Evolutionary conservation across 2,113 vertebrate genomes (phyloP).

Genomic region (Hippocampus barbouri): DNA sequence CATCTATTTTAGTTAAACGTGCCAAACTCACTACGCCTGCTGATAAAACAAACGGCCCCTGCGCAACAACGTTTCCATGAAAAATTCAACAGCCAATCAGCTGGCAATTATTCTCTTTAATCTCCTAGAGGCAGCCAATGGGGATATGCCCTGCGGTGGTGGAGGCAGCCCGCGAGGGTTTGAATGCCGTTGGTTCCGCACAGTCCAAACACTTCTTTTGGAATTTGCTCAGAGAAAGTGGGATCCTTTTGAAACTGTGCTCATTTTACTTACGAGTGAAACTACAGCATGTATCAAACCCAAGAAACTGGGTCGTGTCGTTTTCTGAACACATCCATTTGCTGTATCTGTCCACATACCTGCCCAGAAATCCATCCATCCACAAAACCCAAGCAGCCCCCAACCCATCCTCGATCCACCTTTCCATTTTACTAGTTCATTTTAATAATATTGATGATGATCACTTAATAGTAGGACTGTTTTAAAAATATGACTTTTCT

Average conservation of each 20-base stretch:
- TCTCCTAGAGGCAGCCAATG: slow-evolving; percentile 77
- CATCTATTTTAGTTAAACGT: slow-evolving; percentile 38
- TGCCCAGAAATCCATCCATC: neutral
- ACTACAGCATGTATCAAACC: slow-evolving; percentile 31
- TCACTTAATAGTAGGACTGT: no score
- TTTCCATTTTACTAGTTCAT: no score
- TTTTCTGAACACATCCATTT: slow-evolving; percentile 10
- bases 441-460: no score
- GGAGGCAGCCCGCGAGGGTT: slow-evolving; percentile 59
- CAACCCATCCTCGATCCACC: no score
- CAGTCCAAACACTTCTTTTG: slow-evolving; percentile 68
- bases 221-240: slow-evolving; percentile 66
- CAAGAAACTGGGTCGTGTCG: slow-evolving; percentile 15
- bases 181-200: slow-evolving; percentile 43
- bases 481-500: no score
- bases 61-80: slow-evolving; percentile 68
- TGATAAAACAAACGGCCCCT: slow-evolving; percentile 63
- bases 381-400: neutral
- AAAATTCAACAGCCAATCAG: slow-evolving; percentile 78
- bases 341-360: neutral
- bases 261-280: slow-evolving; percentile 40
- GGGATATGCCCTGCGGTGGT: slow-evolving; percentile 65
- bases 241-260: slow-evolving; percentile 62
- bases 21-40: slow-evolving; percentile 64
- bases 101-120: slow-evolving; percentile 79